Conservation (phyloP, 64 coral and sea anemone genomes). For the Cladopsammia gracilis region DNA sequence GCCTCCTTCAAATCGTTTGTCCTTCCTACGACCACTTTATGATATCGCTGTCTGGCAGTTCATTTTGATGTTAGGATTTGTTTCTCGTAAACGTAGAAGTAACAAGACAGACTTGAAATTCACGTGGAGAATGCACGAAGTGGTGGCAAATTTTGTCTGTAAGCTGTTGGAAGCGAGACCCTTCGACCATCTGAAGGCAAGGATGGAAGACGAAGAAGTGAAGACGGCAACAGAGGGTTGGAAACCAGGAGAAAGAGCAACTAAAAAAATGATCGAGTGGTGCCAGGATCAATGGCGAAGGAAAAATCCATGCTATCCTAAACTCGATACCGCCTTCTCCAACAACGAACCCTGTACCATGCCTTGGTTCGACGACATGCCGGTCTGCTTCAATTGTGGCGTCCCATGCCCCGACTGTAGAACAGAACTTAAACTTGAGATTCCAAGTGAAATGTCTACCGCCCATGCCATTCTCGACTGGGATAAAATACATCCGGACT, state of each 20-base stretch:
- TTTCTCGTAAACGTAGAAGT: too few species aligned
- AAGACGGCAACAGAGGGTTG: neutral
- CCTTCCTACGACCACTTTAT: constrained; percentile 21
- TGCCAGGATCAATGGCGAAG: constrained; percentile 64
- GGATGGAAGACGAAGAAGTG: neutral
- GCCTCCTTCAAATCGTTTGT: constrained; percentile 20
- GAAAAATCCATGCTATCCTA: neutral
- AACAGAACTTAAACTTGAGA: neutral
- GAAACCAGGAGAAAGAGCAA: neutral
- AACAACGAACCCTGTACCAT: neutral
- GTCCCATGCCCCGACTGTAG: constrained; percentile 21
- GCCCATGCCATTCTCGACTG: neutral
- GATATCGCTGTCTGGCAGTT: constrained; percentile 57
- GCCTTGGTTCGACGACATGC: constrained; percentile 2
- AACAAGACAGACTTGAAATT: neutral
- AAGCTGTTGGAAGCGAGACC: constrained; percentile 28
- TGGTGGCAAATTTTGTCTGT: constrained; percentile 21
- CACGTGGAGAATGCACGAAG: neutral
- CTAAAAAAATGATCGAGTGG: constrained; percentile 26
- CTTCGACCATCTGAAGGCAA: constrained; percentile 23
- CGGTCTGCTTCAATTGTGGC: constrained; percentile 13
- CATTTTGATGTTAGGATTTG: neutral
- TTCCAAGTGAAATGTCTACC: neutral
- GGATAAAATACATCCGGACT: neutral
- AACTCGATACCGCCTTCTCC: neutral